These are phyloP conservation scores for Aldabrachelys gigantea DNA, from an alignment of 2,113 vertebrate genomes.

Conservation along the genomic window DNA sequence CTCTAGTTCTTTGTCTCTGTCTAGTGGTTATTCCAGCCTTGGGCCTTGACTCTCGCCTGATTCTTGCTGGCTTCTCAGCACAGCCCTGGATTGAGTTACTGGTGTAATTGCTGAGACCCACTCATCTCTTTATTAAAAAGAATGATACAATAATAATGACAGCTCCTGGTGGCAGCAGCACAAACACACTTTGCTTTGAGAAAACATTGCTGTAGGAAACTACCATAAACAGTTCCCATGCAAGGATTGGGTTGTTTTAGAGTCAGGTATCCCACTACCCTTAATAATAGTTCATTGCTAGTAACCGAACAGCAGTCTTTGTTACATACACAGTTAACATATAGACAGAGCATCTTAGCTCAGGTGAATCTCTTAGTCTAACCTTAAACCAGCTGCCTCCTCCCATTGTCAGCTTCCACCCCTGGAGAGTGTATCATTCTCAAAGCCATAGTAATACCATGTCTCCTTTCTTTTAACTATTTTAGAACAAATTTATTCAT, in stretches of 20 bases:
- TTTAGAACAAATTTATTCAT: background rate
- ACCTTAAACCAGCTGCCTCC: background rate
- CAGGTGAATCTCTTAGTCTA: background rate
- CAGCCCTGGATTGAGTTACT: fast-evolving
- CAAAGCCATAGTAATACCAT: background rate
- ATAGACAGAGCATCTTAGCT: background rate
- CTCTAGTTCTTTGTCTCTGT: background rate
- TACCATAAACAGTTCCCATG: conserved; percentile 3
- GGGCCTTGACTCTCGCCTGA: background rate
- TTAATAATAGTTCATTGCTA: background rate
- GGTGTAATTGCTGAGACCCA: background rate
- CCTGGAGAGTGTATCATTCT: background rate
- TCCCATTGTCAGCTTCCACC: background rate
- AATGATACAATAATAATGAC: conserved; percentile 11
- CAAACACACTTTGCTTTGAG: conserved; percentile 42
- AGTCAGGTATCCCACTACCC: background rate
- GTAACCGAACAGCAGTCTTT: background rate
- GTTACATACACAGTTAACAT: background rate
- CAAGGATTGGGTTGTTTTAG: background rate
- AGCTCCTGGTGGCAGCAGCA: conserved; percentile 30
- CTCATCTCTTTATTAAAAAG: conserved; percentile 36
- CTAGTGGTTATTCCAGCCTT: background rate
- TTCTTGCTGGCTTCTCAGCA: background rate
- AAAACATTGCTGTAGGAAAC: conserved; percentile 32
- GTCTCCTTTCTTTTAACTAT: background rate